Base-by-base conservation (phyloP, 1,140 invertebrate genomes). In the Drosophila seguyi region DNA sequence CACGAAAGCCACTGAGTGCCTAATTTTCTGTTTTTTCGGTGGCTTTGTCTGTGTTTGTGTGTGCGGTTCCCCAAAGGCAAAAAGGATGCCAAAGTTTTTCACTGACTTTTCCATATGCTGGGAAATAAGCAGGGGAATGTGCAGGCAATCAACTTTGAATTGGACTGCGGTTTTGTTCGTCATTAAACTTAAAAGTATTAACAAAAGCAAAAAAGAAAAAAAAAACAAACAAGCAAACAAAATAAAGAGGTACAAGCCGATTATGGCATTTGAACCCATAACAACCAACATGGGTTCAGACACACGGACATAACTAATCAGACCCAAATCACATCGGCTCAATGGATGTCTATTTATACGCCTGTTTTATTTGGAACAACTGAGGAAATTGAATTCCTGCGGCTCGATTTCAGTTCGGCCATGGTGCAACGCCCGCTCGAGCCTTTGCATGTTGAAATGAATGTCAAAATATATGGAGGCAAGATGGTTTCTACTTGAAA, bases 321-420 rank as follows among this genome's bases (percentile, higher is more conserved):
- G 45, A 75, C 63, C 74, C 73, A 68, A 60, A 77, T 76, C 74
- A 77, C 14, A 55, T 31, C 3, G 22, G 14, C 22, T 53, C 66
- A 63, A 63, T 29, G 53, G 41, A 67, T 55, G 29, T 56, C 72
- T 36, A 42, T 67, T 76, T 67, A 67, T 38, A 52, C 8, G 29
- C 13, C 27, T 59, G 34, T 67, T 25, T 71, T 39, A 72, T 41
- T 71, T 48, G 20, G 34, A 47, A 36, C 20, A 45, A 52, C 39
- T 29, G 22, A 67, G 63, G 75, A 77, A 77, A 77, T 77, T 77
- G 74, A 77, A 77, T 77, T 77, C 50, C 34, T 69, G 74, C 50
- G 62, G 56, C 56, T 57, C 34, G 44, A 22, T 71, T 71, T 72
- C 29, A 71, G 42, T 72, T 48, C 36, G n/a, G 13, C 31, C 7